These are phyloP conservation scores for Oreortyx pictus DNA, from an alignment of 2,797 vertebrate species.

Conservation along the genomic window DNA sequence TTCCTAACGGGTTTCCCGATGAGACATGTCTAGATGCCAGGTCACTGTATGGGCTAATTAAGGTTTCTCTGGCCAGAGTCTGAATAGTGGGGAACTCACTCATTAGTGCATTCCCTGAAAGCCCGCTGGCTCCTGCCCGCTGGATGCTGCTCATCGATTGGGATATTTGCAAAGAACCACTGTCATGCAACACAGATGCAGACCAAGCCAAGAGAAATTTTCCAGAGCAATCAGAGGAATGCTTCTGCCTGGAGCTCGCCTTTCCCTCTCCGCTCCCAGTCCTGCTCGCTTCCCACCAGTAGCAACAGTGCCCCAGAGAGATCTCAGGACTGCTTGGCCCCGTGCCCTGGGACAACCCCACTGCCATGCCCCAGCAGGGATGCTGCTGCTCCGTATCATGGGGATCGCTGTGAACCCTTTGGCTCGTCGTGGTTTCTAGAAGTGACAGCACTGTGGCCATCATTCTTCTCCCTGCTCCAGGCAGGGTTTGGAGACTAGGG, in stretches of 20 bases:
- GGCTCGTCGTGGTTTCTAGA: background rate
- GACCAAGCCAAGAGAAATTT: slow-evolving; percentile 14
- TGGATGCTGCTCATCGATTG: background rate
- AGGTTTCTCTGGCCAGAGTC: background rate
- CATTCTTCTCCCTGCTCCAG: background rate
- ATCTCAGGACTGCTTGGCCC: background rate
- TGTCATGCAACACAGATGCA: background rate
- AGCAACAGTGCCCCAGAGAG: background rate
- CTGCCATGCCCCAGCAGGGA: background rate
- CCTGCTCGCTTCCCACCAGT: background rate
- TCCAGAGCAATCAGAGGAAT: slow-evolving; percentile 23
- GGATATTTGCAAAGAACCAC: slow-evolving; percentile 9
- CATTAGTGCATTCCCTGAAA: slow-evolving; percentile 41
- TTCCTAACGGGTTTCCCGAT: slow-evolving; percentile 16
- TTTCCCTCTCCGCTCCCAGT: background rate
- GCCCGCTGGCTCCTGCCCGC: background rate
- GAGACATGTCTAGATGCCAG: slow-evolving; percentile 18
- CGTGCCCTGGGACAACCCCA: background rate
- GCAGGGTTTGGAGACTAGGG: background rate
- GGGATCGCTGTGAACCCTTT: slow-evolving; percentile 32
- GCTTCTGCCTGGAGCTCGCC: background rate
- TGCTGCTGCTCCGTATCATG: slow-evolving; percentile 38
- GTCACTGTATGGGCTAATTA: slow-evolving; percentile 27
- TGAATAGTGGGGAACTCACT: slow-evolving; percentile 28
- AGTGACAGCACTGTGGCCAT: background rate